Evolutionary conservation across 2,888 invertebrate species (phyloP), one percentile per base, ranked within the genome.

Genomic region (Mesodorylaimus sp.): DNA sequence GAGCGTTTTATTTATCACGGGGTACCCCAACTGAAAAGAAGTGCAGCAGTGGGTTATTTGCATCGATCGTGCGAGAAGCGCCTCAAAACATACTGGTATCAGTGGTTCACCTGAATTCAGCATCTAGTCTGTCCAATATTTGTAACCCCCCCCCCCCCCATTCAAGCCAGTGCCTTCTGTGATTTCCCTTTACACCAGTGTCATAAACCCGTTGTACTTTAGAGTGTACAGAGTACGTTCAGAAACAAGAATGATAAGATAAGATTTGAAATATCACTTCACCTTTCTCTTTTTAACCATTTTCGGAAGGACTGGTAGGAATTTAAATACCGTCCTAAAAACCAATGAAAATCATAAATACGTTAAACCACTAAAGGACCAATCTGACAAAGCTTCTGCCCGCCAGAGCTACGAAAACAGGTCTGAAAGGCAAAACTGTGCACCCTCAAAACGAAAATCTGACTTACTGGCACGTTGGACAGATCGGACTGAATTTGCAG

Each of bases 401-500:
- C n/a, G n/a, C n/a, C n/a, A n/a, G n/a, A n/a, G n/a, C n/a, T n/a
- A n/a, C n/a, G n/a, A n/a, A n/a, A n/a, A n/a, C n/a, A n/a, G n/a
- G n/a, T n/a, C n/a, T n/a, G n/a, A n/a, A n/a, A n/a, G n/a, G n/a
- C n/a, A n/a, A n/a, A n/a, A n/a, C n/a, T n/a, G n/a, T n/a, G n/a
- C 24, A 44, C 13, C 13, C 16, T 27, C 44, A 16, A 13, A 38
- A 32, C 27, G 19, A 45, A 32, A 42, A 38, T 45, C 45, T n/a
- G 55, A 68, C 67, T 63, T 62, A 69, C 66, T 89, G 88, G 69
- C 93, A 93, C 37, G 91, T 93, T 25, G 91, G 87, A 69, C 93
- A 93, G 59, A 93, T 88, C 0, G 93, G 91, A 66, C 87, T 89
- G 70, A 88, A 91, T 67, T 85, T 84, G 73, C 93, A 95, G 71